These are phyloP conservation scores for Xiphophorus hellerii DNA, from an alignment of 2,113 vertebrate genomes.

Conservation along the genomic window DNA sequence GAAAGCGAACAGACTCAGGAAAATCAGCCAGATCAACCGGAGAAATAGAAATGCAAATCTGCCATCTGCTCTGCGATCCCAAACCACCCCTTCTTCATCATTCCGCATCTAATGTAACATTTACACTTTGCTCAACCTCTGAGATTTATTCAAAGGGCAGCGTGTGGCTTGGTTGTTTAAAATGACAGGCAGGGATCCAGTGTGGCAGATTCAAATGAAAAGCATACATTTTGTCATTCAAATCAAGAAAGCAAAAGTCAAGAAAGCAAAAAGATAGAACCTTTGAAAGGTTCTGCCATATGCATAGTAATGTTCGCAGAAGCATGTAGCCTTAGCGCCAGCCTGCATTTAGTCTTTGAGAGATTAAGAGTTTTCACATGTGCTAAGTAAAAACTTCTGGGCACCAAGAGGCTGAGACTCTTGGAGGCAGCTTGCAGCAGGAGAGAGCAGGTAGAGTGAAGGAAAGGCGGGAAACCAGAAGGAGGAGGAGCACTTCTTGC, in stretches of 20 bases:
- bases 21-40: conserved; percentile 61
- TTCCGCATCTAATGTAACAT: conserved; percentile 42
- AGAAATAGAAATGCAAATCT: conserved; percentile 80
- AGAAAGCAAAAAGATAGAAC: background rate
- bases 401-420: conserved; percentile 22
- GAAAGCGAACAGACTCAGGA: conserved; percentile 53
- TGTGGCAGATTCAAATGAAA: background rate
- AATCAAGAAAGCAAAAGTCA: background rate
- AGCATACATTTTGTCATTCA: background rate
- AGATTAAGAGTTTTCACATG: background rate
- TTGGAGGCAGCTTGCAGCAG: conserved; percentile 33
- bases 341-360: background rate
- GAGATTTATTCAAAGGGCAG: conserved; percentile 18
- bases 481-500: conserved; percentile 69
- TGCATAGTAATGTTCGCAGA: background rate
- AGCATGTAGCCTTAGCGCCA: background rate
- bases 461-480: conserved; percentile 71
- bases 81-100: conserved; percentile 51
- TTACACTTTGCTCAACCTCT: conserved; percentile 23
- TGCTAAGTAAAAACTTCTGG: conserved; percentile 14
- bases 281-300: background rate
- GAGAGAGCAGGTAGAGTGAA: conserved; percentile 73
- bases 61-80: conserved; percentile 78
- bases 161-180: background rate
- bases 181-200: conserved; percentile 24